Conservation (phyloP, 2,113 vertebrate species). For the Crotalus horridus region DNA sequence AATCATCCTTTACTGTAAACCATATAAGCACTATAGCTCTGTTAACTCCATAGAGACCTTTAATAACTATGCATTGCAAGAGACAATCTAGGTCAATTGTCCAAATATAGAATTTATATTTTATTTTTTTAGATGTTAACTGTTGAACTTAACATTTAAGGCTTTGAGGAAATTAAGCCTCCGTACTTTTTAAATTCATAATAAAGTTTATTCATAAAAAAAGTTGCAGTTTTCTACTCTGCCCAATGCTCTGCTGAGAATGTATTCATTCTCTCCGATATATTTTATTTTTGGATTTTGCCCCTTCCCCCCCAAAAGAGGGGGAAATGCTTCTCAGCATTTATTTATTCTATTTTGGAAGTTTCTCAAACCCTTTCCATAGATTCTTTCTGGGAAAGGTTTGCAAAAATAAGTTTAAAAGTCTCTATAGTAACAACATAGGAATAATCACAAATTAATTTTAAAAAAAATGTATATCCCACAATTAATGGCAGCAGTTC, state of each 20-base stretch:
- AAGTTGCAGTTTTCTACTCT: conserved; percentile 17
- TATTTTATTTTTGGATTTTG: conserved; percentile 13
- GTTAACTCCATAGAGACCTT: conserved; percentile 56
- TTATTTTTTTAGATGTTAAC: conserved; percentile 60
- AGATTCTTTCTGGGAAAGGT: neutral
- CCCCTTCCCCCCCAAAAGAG: neutral
- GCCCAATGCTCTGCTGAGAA: conserved; percentile 2
- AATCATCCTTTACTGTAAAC: conserved; percentile 62
- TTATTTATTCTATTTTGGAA: neutral
- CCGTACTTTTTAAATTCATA: conserved; percentile 34
- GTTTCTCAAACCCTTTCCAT: neutral
- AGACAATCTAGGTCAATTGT: conserved; percentile 56
- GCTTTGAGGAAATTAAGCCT: conserved; percentile 51
- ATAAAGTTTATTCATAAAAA: neutral
- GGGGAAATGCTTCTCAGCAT: neutral
- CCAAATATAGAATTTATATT: conserved; percentile 43
- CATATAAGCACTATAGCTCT: conserved; percentile 44
- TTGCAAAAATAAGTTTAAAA: neutral
- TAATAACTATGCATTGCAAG: conserved; percentile 42
- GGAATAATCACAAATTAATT: neutral
- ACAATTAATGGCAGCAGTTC: neutral
- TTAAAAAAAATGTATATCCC: neutral
- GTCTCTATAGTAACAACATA: neutral
- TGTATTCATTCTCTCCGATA: neutral
- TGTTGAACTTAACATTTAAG: conserved; percentile 50